A percentile compares a stretch with the other conserved stretches of the same genome.
phyloP scores from a whole-genome alignment of 2,888 invertebrate genomes.

The Caenorhabditis sp. region DNA sequence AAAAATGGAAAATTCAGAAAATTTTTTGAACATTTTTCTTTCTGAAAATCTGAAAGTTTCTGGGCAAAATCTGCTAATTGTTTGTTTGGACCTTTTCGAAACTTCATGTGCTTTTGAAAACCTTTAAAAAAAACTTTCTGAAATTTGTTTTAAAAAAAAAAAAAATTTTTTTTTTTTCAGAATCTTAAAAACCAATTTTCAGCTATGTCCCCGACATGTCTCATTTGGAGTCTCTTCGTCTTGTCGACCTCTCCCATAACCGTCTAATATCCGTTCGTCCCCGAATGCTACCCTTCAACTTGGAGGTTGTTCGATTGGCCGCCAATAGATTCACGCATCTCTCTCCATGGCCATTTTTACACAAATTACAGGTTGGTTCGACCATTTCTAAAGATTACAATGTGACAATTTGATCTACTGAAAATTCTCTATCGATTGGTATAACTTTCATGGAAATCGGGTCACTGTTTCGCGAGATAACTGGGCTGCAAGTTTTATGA shows the following conservation, averaged over 20 bases:
- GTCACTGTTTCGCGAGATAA: background rate
- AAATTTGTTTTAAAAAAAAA: background rate
- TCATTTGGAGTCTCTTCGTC: conserved; percentile 63
- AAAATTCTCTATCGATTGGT: too few relatives aligned
- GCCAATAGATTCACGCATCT: conserved; percentile 66
- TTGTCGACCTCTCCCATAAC: conserved; percentile 69
- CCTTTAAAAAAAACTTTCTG: too few relatives aligned
- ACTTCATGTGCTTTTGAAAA: too few relatives aligned
- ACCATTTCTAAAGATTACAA: too few relatives aligned
- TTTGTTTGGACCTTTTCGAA: too few relatives aligned
- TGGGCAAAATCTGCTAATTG: too few relatives aligned
- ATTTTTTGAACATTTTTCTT: too few relatives aligned
- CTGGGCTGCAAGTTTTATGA: too few relatives aligned
- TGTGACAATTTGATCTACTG: too few relatives aligned
- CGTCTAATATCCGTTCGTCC: conserved; percentile 64
- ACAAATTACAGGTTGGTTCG: conserved; percentile 71
- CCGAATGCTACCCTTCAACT: conserved; percentile 66
- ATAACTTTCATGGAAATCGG: background rate
- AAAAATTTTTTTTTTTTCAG: background rate
- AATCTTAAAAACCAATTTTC: background rate
- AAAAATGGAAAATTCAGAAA: too few relatives aligned
- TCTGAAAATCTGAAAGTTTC: too few relatives aligned
- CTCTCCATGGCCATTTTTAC: conserved; percentile 67
- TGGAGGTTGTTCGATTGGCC: conserved; percentile 66
- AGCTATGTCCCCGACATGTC: conserved; percentile 72